Conservation (phyloP, 2,113 vertebrate genomes). For the Zosterops pallidus region DNA sequence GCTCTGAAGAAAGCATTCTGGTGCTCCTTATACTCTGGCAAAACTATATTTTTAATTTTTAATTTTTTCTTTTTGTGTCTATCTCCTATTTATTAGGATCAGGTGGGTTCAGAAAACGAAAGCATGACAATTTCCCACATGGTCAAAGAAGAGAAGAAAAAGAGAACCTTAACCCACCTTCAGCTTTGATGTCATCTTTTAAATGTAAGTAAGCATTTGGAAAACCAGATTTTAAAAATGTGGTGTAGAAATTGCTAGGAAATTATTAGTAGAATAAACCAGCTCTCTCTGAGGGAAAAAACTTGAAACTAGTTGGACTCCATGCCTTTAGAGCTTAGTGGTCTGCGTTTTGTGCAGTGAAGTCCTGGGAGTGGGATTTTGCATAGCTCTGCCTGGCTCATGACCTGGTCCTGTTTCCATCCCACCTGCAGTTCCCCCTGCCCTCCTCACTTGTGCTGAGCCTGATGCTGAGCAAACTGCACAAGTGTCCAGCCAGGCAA, state of each 20-base stretch:
- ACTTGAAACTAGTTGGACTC: not conserved
- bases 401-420: not conserved
- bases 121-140: conserved; percentile 77
- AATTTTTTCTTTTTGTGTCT: not conserved
- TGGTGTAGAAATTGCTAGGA: not conserved
- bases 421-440: not conserved
- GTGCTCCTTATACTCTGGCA: not conserved
- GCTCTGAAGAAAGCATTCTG: not conserved
- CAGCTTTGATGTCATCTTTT: conserved; percentile 82
- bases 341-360: not conserved
- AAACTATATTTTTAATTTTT: not conserved
- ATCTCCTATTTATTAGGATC: conserved; percentile 63
- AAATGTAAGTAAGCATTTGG: conserved; percentile 79
- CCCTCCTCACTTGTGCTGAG: not conserved
- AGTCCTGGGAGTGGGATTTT: not conserved
- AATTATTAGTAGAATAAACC: not conserved
- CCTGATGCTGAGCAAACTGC: not conserved
- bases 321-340: not conserved
- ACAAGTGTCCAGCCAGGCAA: not conserved
- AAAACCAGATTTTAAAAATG: not conserved
- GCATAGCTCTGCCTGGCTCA: not conserved
- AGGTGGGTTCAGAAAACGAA: conserved; percentile 81
- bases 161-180: conserved; percentile 74
- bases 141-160: conserved; percentile 77
- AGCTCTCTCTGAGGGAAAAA: not conserved